These are phyloP conservation scores for Nycticryphes semicollaris DNA, from an alignment of 2,113 vertebrate genomes.

Conservation along the genomic window DNA sequence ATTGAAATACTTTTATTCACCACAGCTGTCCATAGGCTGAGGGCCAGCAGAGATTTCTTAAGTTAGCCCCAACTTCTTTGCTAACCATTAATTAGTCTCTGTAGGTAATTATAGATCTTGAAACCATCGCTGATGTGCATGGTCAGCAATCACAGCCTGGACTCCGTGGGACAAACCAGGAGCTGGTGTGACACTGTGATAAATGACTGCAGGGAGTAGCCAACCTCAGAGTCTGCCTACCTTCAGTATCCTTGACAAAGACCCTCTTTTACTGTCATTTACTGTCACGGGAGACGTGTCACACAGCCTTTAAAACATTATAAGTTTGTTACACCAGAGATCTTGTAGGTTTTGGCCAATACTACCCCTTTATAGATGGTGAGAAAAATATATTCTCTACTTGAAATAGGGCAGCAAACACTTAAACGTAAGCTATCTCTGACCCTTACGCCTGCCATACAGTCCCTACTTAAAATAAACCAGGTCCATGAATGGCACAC, in stretches of 20 bases:
- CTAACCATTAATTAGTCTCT: neutral
- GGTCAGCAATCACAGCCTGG: neutral
- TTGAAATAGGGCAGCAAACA: neutral
- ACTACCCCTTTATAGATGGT: neutral
- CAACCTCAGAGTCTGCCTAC: neutral
- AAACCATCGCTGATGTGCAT: rapidly evolving
- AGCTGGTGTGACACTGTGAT: neutral
- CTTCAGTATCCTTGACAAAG: neutral
- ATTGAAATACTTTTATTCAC: neutral
- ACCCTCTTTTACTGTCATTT: neutral
- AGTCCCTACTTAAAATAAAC: neutral
- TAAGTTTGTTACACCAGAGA: neutral
- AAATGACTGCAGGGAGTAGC: neutral
- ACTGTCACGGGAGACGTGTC: neutral
- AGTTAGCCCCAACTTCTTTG: neutral
- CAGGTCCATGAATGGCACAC: neutral
- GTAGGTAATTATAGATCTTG: neutral
- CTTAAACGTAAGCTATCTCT: neutral
- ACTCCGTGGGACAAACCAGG: neutral
- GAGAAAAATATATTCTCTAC: neutral
- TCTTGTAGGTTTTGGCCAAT: neutral
- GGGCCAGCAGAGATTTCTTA: neutral
- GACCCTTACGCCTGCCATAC: rapidly evolving
- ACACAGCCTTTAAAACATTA: neutral
- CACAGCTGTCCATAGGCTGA: neutral